Evolutionary conservation across 1,140 invertebrate genomes (phyloP).

Genomic region (Gerris buenoi): DNA sequence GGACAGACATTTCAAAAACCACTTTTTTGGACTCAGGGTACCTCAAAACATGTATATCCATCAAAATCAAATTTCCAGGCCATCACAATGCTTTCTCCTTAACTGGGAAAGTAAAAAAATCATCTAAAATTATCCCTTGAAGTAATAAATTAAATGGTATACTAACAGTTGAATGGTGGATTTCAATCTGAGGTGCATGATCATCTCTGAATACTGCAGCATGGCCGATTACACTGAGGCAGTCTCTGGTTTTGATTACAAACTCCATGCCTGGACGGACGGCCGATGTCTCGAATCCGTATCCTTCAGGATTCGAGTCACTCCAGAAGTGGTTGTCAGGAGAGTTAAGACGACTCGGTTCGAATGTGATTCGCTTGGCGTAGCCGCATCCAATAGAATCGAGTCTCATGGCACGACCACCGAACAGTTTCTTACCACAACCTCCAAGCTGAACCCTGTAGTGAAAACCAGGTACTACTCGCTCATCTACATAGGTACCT

Average conservation of each 20-base stretch:
- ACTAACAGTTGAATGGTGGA: slow-evolving; percentile 38
- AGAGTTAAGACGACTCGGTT: slow-evolving; percentile 44
- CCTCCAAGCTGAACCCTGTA: slow-evolving; percentile 51
- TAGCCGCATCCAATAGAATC: slow-evolving; percentile 57
- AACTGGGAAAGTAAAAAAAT: too few relatives aligned
- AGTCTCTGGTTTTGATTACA: slow-evolving; percentile 36
- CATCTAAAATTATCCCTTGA: too few relatives aligned
- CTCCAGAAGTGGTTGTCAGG: slow-evolving; percentile 60
- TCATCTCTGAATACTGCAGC: slow-evolving; percentile 46
- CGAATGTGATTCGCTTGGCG: slow-evolving; percentile 57
- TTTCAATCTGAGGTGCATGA: slow-evolving; percentile 40
- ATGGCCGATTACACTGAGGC: slow-evolving; percentile 40
- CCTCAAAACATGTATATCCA: too few relatives aligned
- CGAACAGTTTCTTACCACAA: slow-evolving; percentile 39
- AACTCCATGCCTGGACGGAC: slow-evolving; percentile 48
- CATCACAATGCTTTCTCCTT: too few relatives aligned
- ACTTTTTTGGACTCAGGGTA: too few relatives aligned
- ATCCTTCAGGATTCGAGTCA: slow-evolving; percentile 54
- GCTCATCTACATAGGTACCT: slow-evolving; percentile 59
- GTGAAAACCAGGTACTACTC: slow-evolving; percentile 53
- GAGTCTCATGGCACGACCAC: slow-evolving; percentile 43
- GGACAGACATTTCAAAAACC: too few relatives aligned
- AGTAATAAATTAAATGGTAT: too few relatives aligned
- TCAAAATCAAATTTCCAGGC: too few relatives aligned
- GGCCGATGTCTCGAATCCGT: slow-evolving; percentile 49